A percentile compares a stretch with the other conserved stretches of the same genome.
These are phyloP conservation scores for Vesta saturnalis DNA, from an alignment of 2,888 invertebrate genomes.

Conservation along the genomic window DNA sequence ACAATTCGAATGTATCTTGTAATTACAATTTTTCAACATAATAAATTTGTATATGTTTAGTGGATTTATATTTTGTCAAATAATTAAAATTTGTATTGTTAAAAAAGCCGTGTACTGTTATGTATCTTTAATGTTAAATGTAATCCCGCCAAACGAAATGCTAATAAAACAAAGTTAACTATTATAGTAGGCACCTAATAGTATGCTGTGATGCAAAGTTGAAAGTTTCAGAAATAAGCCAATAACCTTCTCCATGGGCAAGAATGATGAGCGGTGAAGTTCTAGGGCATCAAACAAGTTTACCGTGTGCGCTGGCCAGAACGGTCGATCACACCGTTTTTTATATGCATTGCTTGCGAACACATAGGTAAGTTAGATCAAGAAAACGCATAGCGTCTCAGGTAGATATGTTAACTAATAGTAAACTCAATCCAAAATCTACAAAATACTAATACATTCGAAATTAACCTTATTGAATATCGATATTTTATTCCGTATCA, in stretches of 20 bases:
- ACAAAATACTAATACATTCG: background rate
- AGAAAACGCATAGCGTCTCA: conserved; percentile 21
- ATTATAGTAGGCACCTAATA: conserved; percentile 10
- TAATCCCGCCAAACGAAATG: no score
- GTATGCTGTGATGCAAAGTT: conserved; percentile 29
- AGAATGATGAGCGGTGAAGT: conserved; percentile 45
- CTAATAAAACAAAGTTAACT: no score
- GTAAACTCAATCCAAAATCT: background rate
- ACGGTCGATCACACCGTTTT: conserved; percentile 60
- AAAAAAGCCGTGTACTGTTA: no score
- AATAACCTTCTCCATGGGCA: conserved; percentile 40
- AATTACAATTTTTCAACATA: no score
- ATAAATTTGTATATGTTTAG: no score
- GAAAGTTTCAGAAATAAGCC: conserved; percentile 36
- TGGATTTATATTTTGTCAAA: no score
- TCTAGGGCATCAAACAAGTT: conserved; percentile 55
- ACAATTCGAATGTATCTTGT: no score
- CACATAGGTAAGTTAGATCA: conserved; percentile 35
- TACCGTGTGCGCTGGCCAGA: conserved; percentile 57
- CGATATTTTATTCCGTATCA: background rate
- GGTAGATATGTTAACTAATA: background rate
- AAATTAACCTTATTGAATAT: background rate
- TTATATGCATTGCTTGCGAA: conserved; percentile 41
- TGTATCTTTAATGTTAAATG: no score
- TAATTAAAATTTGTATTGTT: no score